These are phyloP conservation scores for Pangasius djambal DNA, from an alignment of 2,797 vertebrate genomes.

Conservation along the genomic window DNA sequence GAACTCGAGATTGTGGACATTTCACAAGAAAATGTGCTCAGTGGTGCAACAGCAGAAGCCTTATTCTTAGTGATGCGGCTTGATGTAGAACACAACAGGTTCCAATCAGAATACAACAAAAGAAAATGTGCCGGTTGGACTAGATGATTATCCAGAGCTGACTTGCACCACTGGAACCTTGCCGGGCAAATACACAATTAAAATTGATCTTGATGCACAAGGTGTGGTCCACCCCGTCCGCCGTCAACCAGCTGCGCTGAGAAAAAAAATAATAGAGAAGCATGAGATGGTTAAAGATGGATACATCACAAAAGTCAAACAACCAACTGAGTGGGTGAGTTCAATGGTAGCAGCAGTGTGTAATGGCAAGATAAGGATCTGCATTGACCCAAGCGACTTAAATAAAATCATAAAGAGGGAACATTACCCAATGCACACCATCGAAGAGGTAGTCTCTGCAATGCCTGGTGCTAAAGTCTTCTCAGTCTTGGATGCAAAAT, in stretches of 20 bases:
- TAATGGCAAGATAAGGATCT: constrained; percentile 29
- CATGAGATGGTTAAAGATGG: too few relatives aligned
- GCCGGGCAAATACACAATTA: constrained; percentile 42
- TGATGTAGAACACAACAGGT: too few relatives aligned
- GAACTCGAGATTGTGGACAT: constrained; percentile 37
- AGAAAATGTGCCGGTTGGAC: too few relatives aligned
- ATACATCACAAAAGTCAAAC: constrained; percentile 24
- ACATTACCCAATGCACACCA: constrained; percentile 1
- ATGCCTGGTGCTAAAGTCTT: constrained; percentile 1
- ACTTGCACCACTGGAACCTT: constrained; percentile 3
- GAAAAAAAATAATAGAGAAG: too few relatives aligned
- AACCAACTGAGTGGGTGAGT: constrained; percentile 41
- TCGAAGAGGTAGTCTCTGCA: constrained; percentile 3
- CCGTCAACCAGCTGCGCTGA: too few relatives aligned
- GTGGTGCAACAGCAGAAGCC: constrained; percentile 17
- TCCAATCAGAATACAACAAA: too few relatives aligned
- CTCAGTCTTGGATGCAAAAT: constrained; percentile 32
- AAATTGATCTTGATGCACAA: background rate
- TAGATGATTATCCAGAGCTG: constrained; percentile 36
- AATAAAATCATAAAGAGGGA: constrained; percentile 41
- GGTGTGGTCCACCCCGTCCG: background rate
- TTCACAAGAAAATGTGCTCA: constrained; percentile 30
- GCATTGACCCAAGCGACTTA: constrained; percentile 37
- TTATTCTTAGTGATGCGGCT: background rate
- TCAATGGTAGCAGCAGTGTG: constrained; percentile 15